Conservation (phyloP, 2,113 vertebrate genomes). For the Microcebus tavaratra region DNA sequence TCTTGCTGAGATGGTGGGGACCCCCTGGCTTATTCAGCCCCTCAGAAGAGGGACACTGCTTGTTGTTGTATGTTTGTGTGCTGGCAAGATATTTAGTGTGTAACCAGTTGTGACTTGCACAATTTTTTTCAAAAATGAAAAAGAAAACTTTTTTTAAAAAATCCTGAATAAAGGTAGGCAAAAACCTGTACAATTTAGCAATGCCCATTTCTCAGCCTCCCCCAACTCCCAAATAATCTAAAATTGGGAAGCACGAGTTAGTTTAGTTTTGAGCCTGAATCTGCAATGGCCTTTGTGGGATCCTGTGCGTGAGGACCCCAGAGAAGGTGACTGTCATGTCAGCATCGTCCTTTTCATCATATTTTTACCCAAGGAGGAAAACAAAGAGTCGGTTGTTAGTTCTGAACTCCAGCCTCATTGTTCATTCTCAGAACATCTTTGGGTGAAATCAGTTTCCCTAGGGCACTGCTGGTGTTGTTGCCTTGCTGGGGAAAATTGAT, state of each 20-base stretch:
- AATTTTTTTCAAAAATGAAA: background rate
- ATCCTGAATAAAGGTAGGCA: background rate
- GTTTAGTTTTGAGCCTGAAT: background rate
- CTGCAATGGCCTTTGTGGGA: background rate
- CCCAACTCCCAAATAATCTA: background rate
- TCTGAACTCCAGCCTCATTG: background rate
- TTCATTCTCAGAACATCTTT: background rate
- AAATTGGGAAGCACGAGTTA: background rate
- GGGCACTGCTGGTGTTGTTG: background rate
- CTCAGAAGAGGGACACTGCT: background rate
- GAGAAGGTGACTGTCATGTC: rapidly evolving
- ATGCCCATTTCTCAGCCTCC: background rate
- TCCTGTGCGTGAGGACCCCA: rapidly evolving
- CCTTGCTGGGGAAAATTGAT: background rate
- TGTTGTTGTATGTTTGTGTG: background rate
- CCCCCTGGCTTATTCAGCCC: background rate
- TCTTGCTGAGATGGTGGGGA: background rate
- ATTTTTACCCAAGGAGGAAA: background rate
- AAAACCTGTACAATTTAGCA: background rate
- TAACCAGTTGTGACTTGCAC: background rate
- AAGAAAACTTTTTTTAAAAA: background rate
- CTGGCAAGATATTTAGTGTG: too few species aligned
- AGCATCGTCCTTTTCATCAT: rapidly evolving
- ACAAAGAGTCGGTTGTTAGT: background rate
- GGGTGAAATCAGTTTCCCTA: background rate